A percentile compares a stretch with the other conserved stretches of the same genome.
Conservation (phyloP, 1,140 invertebrate species). For the Drosophila ambigua region DNA sequence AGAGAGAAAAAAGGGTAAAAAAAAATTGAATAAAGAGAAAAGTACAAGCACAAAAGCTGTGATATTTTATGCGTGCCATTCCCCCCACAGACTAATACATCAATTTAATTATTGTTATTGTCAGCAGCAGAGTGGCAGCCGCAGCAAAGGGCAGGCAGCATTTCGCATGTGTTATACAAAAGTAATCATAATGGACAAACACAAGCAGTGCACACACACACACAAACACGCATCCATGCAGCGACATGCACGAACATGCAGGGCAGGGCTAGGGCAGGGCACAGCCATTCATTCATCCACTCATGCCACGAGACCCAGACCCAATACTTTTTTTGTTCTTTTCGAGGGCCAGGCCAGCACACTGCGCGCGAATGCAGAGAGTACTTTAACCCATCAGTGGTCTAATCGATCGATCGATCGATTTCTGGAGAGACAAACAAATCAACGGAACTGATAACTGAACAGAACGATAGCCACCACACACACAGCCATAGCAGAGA, state of each 20-base stretch:
- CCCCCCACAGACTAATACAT: slow-evolving; percentile 63
- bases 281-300: slow-evolving; percentile 10
- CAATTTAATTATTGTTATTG: slow-evolving; percentile 64
- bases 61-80: slow-evolving; percentile 8
- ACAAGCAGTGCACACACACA: slow-evolving; percentile 9
- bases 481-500: slow-evolving; percentile 26
- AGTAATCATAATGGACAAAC: slow-evolving; percentile 47
- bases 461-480: slow-evolving; percentile 39
- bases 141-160: slow-evolving; percentile 24
- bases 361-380: slow-evolving; percentile 12
- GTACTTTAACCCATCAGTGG: slow-evolving; percentile 66
- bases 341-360: not conserved
- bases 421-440: slow-evolving; percentile 7
- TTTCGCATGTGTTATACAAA: slow-evolving; percentile 39
- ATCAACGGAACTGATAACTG: slow-evolving; percentile 64
- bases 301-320: not conserved
- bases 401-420: slow-evolving; percentile 77
- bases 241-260: slow-evolving; percentile 2
- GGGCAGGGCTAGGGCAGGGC: not conserved
- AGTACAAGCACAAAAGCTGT: slow-evolving; percentile 5
- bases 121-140: not conserved
- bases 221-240: too few species aligned
- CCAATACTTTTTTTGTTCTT: slow-evolving; percentile 40
- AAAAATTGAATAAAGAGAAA: not conserved
- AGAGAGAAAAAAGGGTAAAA: not conserved